These are phyloP conservation scores for Rhinopithecus roxellana DNA, from an alignment of 2,113 vertebrate species.

Conservation along the genomic window DNA sequence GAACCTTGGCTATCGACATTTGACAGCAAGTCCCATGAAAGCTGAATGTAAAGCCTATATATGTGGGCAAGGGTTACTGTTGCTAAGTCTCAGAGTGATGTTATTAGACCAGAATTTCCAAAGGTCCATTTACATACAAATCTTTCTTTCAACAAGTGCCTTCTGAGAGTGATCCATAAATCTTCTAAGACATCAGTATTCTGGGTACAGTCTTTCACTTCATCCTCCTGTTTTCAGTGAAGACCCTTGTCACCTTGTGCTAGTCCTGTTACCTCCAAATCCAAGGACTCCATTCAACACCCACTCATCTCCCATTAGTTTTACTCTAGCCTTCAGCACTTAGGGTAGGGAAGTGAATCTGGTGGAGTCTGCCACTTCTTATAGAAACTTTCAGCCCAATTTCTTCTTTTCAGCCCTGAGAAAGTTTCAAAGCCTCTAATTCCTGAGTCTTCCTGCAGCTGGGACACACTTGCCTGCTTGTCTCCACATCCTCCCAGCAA, in stretches of 20 bases:
- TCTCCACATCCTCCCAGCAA: neutral
- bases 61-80: no score
- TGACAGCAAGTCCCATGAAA: neutral
- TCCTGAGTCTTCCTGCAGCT: neutral
- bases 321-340: rapidly evolving
- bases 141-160: no score
- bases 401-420: neutral
- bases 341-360: rapidly evolving
- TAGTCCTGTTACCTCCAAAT: rapidly evolving
- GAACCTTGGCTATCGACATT: neutral
- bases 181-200: neutral
- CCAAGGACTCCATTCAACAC: neutral
- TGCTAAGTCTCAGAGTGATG: neutral
- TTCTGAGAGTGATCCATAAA: neutral
- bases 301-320: no score
- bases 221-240: neutral
- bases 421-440: neutral
- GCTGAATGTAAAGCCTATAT: rapidly evolving
- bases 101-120: neutral
- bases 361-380: neutral
- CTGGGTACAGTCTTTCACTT: neutral
- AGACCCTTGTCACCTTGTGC: neutral
- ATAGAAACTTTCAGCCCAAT: no score
- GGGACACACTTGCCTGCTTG: rapidly evolving
- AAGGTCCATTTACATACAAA: neutral